Evolutionary conservation across 2,888 invertebrate species (phyloP), one percentile per base, ranked within the genome.

Genomic region (Tenthredo distinguenda): DNA sequence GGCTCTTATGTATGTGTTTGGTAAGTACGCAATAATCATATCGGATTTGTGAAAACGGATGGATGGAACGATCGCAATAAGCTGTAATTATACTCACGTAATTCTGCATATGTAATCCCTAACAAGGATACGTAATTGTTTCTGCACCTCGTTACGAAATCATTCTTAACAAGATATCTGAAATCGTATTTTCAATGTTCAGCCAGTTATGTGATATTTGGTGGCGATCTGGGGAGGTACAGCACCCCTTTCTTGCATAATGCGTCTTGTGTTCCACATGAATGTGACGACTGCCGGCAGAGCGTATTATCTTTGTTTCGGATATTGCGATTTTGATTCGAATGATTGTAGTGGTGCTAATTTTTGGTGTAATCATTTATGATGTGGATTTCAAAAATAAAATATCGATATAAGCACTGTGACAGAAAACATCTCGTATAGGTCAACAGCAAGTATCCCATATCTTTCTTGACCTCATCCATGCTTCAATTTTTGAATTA

Each of bases 191-290:
- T 37, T 71, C 34, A 31, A 5, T 37, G 34, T 3, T 43, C 4
- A 9, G 0, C 26, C n/a, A 21, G 72, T 74, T 74, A 15, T 74
- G 72, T 43, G 31, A 71, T 71, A 12, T 74, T 74, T 74, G 72
- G n/a, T 26, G 21, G 15, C 7, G 43, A 40, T 43, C 40, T 74
- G 34, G 18, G 26, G 4, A 34, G 68, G 34, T 68, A 15, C 68
- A 34, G 34, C 18, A 34, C 26, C 37, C 71, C n/a, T 74, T 2
- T 47, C n/a, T 74, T 74, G 43, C 21, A 74, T 74, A 74, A 74
- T 43, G 43, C 9, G 21, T 43, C 7, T 40, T 62, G 26, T 62
- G 7, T 62, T 26, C 62, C 21, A 10, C 12, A 18, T 43, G 43
- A 40, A 18, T 68, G 68, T 34, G 18, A 34, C 18, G 4, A 15